These are phyloP conservation scores for Spodoptera litura DNA, from an alignment of 1,140 invertebrate genomes.

Conservation along the genomic window DNA sequence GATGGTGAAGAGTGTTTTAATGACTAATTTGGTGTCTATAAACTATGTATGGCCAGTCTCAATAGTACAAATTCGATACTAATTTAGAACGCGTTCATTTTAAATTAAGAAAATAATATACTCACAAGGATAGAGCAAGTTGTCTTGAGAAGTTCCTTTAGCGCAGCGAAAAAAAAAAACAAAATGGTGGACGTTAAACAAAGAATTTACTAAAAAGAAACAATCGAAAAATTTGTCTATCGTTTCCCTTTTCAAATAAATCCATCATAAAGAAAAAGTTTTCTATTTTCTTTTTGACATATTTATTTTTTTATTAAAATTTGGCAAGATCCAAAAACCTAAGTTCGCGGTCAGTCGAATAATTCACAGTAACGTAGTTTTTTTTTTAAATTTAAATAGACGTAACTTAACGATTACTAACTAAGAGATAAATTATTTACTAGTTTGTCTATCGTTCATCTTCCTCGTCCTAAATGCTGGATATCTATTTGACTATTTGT, in stretches of 20 bases:
- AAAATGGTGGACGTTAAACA: constrained; percentile 55
- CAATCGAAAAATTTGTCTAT: constrained; percentile 33
- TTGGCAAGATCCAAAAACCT: constrained; percentile 74
- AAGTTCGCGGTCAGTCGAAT: constrained; percentile 60
- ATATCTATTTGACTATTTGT: background rate
- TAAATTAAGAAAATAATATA: constrained; percentile 59
- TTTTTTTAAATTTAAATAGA: constrained; percentile 52
- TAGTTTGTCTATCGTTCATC: constrained; percentile 33
- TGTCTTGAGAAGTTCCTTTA: constrained; percentile 81
- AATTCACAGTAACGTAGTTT: constrained; percentile 51
- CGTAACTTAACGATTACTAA: constrained; percentile 45
- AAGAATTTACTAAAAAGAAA: constrained; percentile 38
- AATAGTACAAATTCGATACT: background rate
- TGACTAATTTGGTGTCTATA: background rate
- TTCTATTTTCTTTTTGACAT: constrained; percentile 48
- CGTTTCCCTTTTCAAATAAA: constrained; percentile 43
- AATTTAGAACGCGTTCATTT: constrained; percentile 28
- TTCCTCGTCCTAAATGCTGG: constrained; percentile 19
- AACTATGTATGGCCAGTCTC: constrained; percentile 15
- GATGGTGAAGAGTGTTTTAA: no score
- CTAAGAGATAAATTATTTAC: constrained; percentile 42
- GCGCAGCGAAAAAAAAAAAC: constrained; percentile 69
- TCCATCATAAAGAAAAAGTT: constrained; percentile 46
- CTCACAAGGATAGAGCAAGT: constrained; percentile 82
- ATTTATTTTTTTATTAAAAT: constrained; percentile 56